Percentiles rank a stretch among this genome's conserved stretches.
Evolutionary conservation across 2,113 vertebrate genomes (phyloP).

Genomic region (Mormyrus iriodes): DNA sequence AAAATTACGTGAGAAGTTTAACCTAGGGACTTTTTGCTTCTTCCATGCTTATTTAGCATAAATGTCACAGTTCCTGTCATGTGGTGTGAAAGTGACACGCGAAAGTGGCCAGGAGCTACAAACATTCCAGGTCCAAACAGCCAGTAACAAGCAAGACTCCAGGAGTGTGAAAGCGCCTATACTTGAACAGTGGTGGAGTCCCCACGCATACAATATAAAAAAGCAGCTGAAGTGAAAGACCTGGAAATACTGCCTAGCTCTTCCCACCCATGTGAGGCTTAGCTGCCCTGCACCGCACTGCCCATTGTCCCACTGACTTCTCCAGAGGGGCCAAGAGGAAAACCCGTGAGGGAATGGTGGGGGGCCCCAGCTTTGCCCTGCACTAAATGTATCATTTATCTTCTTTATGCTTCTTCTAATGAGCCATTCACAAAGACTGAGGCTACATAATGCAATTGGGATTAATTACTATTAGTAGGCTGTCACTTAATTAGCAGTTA

Average conservation of each 20-base stretch:
- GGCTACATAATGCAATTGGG: slow-evolving; percentile 35
- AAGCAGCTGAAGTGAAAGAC: not conserved
- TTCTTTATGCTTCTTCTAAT: slow-evolving; percentile 26
- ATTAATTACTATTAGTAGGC: slow-evolving; percentile 35
- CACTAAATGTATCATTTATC: slow-evolving; percentile 29
- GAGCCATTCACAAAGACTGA: slow-evolving; percentile 31
- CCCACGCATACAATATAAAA: too few relatives aligned
- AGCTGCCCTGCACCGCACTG: not conserved
- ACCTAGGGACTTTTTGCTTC: not conserved
- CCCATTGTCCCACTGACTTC: not conserved
- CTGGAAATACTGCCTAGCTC: not conserved
- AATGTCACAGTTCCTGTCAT: not conserved
- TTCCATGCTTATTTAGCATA: not conserved
- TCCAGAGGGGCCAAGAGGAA: not conserved
- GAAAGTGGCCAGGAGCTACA: not conserved
- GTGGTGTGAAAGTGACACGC: not conserved
- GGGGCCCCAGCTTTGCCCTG: not conserved
- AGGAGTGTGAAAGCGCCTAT: not conserved
- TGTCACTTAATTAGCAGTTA: slow-evolving; percentile 37
- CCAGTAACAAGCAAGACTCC: not conserved
- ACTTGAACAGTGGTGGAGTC: not conserved
- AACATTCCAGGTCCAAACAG: not conserved
- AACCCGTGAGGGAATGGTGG: not conserved
- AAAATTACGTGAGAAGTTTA: not conserved
- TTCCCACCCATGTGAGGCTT: not conserved